Conservation (phyloP, 2,888 invertebrate species). For the Coenonympha arcania region DNA sequence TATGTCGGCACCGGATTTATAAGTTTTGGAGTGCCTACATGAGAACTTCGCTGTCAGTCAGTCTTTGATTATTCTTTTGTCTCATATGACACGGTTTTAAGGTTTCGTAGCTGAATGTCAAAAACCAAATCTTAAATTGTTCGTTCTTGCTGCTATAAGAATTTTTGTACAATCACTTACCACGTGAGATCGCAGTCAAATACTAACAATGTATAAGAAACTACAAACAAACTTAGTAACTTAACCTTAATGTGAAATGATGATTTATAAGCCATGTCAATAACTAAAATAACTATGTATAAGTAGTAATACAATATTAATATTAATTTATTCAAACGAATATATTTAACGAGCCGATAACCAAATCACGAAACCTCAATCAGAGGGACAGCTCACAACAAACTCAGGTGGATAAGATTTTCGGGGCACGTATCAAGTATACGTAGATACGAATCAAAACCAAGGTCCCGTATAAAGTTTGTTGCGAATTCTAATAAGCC, state of each 20-base stretch:
- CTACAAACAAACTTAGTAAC: no score
- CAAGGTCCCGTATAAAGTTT: slow-evolving; percentile 52
- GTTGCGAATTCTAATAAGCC: slow-evolving; percentile 63
- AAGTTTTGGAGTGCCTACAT: slow-evolving; percentile 45
- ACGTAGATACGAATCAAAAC: slow-evolving; percentile 59
- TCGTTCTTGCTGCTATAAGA: no score
- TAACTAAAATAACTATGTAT: neutral
- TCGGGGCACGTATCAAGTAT: slow-evolving; percentile 45
- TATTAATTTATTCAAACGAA: no score
- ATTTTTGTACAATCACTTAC: no score
- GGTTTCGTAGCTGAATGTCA: no score
- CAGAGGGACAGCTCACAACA: slow-evolving; percentile 15
- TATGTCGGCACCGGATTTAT: slow-evolving; percentile 34
- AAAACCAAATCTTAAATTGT: no score
- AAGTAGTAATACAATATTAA: no score
- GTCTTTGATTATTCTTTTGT: slow-evolving; percentile 54
- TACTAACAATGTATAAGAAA: no score
- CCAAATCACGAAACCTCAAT: slow-evolving; percentile 11
- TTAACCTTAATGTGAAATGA: no score
- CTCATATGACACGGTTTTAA: slow-evolving; percentile 32
- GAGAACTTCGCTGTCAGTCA: slow-evolving; percentile 41
- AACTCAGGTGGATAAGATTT: slow-evolving; percentile 22
- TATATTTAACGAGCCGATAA: neutral
- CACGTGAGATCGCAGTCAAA: no score
- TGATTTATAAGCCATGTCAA: no score